These are phyloP conservation scores for Xenopus tropicalis DNA, from an alignment of 2,113 vertebrate species.

Conservation along the genomic window DNA sequence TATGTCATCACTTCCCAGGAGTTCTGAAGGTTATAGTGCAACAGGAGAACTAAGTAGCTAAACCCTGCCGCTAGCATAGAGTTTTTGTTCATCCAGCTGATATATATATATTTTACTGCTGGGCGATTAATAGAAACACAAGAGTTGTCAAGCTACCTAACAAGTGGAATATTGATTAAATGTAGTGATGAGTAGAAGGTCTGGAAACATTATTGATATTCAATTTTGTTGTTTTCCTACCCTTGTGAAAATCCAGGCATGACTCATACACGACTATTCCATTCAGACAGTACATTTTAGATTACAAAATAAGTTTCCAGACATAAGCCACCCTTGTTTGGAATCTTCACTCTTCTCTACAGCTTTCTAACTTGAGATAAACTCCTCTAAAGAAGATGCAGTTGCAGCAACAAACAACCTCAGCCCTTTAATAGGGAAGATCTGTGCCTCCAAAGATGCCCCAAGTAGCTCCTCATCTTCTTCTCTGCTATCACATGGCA, in stretches of 20 bases:
- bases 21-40: neutral
- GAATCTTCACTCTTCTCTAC: no score
- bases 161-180: neutral
- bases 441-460: no score
- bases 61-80: neutral
- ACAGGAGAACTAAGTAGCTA: neutral
- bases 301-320: no score
- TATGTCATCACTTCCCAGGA: neutral
- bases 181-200: neutral
- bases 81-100: neutral
- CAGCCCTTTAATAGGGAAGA: no score
- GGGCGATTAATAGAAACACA: neutral
- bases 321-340: no score
- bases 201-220: neutral
- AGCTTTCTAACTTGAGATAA: no score
- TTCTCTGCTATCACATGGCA: no score
- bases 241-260: neutral
- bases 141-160: neutral
- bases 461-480: no score
- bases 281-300: neutral
- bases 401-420: no score
- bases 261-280: neutral
- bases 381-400: no score
- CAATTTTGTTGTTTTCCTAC: neutral
- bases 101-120: neutral